Evolutionary conservation across 2,888 invertebrate species (phyloP), one percentile per base, ranked within the genome.

Genomic region (Drosophila acutilabella): DNA sequence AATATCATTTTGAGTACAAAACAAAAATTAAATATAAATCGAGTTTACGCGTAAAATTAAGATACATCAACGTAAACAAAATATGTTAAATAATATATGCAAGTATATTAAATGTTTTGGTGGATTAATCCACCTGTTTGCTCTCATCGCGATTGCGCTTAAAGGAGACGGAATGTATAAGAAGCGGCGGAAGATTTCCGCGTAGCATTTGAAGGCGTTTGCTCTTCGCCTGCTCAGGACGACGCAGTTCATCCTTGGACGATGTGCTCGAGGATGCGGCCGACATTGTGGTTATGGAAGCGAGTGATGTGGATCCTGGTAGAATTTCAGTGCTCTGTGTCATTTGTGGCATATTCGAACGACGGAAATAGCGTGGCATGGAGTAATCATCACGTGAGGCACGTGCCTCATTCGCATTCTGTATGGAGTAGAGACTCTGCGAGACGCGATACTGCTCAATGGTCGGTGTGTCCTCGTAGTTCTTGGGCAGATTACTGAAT

Each of bases 361-460:
- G 91, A 0, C 94, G 93, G 74, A 94, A 95, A 78, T 94, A 94
- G 64, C 95, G 92, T 0, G 95, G 95, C 95, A 95, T 95, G 18
- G 94, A 94, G 59, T 93, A 94, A 72, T 95, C 95, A 14, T 86
- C 78, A 69, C 94, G 93, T 26, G 93, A 92, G 36, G 93, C 93
- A 54, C 89, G 88, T 0, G 87, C 89, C 13, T 88, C 89, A 45
- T 93, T 94, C 0, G 94, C 93, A 47, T 94, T 93, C 82, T 94
- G 94, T 64, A 94, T 93, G 14, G 92, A 92, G 52, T 92, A 92
- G 5, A 93, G 88, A 72, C 92, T 92, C 59, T 91, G 90, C 4
- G 92, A 91, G 30, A 92, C 92, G 16, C 91, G 90, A 69, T 93
- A 93, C 64, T 92, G 91, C 41, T 92, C 92, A n/a, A 93, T 89